Base-by-base conservation (phyloP, 2,113 vertebrate species). In the Girardinichthys multiradiatus region DNA sequence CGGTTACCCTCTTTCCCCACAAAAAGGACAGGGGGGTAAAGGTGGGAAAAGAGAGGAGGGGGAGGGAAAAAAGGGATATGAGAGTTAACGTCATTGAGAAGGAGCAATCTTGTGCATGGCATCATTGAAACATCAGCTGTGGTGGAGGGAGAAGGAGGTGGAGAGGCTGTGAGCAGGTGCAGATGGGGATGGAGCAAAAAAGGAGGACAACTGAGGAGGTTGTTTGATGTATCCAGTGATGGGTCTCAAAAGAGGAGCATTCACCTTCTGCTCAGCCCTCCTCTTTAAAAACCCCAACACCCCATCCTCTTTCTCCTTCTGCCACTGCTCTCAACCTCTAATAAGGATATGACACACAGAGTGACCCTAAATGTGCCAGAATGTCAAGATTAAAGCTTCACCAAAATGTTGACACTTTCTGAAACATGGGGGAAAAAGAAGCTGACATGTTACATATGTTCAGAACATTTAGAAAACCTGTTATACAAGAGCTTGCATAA, bases 11-110 rank as follows among this genome's bases (percentile, higher is more conserved):
- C 57, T 70, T 54, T 74, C 66, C 64, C 66, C 64, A 72, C n/a
- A 15, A 67, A 0, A 19, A 83, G 82, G 75, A 64, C 68, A 70
- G 80, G 58, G 71, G 76, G 73, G 60, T 28, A 57, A 68, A 62
- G 17, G 74, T 42, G 57, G 73, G 17, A n/a, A 33, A 1, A 13
- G 58, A 17, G 42, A 54, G 48, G 9, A n/a, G 24, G 48, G 7
- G 2, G 64, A 21, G n/a, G 37, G 37, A 45, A 17, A 45, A 45
- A 45, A 19, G 42, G 70, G 31, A 77, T 80, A 86, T 82, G 76
- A 85, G 79, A 86, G 82, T 91, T 86, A 89, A 84, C 85, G 77
- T 91, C 90, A 94, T 88, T 93, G 86, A 92, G 93, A 78, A 93
- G 82, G 83, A 91, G 82, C 81, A 57, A 81, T 83, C 77, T 79